Conservation (phyloP, 2,113 vertebrate genomes). For the Mohoua ochrocephala region DNA sequence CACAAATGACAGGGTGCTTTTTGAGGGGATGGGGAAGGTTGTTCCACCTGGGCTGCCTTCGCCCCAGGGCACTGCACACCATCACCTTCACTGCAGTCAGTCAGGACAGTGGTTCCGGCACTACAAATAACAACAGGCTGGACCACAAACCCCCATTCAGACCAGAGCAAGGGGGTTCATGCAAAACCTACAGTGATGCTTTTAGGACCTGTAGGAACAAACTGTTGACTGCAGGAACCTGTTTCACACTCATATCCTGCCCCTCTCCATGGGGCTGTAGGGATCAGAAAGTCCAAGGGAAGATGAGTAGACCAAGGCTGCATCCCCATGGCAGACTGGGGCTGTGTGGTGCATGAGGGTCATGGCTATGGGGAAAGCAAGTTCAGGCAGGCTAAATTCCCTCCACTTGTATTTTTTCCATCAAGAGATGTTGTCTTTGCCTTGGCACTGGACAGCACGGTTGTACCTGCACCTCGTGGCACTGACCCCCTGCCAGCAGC, state of each 20-base stretch:
- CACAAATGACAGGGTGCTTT: background rate
- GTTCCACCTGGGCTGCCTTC: background rate
- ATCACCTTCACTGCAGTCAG: background rate
- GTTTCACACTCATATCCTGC: background rate
- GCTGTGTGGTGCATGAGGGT: background rate
- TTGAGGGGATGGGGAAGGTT: background rate
- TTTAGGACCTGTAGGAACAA: background rate
- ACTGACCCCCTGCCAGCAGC: background rate
- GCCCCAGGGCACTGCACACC: background rate
- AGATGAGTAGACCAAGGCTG: background rate
- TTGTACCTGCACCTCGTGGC: background rate
- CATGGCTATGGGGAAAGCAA: background rate
- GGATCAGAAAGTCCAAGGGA: background rate
- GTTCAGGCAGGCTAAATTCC: background rate
- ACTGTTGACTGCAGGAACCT: background rate
- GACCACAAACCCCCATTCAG: background rate
- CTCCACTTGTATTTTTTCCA: too few relatives aligned
- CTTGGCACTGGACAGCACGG: rapidly evolving
- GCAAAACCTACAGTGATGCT: background rate
- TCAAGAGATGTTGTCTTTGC: background rate
- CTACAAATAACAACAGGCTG: background rate
- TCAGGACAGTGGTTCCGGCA: background rate
- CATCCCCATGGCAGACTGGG: background rate
- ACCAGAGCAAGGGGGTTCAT: background rate
- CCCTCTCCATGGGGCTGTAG: rapidly evolving